A percentile compares a stretch with the other conserved stretches of the same genome.
Evolutionary conservation across 2,797 vertebrate genomes (phyloP).

Genomic region (Vultur gryphus): DNA sequence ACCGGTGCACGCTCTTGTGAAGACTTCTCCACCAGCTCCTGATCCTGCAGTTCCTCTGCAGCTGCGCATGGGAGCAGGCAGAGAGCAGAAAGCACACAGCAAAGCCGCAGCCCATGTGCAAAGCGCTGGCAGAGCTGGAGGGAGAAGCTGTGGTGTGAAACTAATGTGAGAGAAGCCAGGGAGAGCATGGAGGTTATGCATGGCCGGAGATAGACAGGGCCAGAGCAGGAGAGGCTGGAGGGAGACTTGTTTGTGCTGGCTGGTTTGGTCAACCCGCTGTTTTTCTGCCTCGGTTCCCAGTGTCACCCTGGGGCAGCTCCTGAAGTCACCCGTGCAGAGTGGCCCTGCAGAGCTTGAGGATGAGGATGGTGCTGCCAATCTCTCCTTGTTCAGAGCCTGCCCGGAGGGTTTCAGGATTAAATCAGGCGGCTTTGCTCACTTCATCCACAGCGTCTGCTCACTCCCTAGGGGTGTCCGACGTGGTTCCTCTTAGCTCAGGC

Average conservation of each 20-base stretch:
- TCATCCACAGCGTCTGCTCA: not conserved
- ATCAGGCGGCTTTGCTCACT: not conserved
- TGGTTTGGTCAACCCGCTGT: not conserved
- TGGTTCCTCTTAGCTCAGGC: not conserved
- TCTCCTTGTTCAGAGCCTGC: not conserved
- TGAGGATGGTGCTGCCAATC: not conserved
- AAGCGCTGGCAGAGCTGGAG: not conserved
- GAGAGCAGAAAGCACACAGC: not conserved
- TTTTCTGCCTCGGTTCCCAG: not conserved
- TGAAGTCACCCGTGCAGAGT: fast-evolving
- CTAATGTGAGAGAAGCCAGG: not conserved
- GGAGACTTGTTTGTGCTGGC: not conserved
- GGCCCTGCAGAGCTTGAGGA: not conserved
- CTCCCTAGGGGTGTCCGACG: fast-evolving
- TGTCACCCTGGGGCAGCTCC: not conserved
- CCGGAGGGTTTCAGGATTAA: not conserved
- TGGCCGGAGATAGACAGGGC: not conserved
- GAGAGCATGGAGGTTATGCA: not conserved
- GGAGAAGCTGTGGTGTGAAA: not conserved
- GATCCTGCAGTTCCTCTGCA: not conserved
- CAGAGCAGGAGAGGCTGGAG: not conserved
- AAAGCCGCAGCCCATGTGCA: not conserved
- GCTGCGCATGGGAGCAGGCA: not conserved
- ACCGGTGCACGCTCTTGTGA: fast-evolving
- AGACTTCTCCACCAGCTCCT: not conserved